These are phyloP conservation scores for Melanargia galathea DNA, from an alignment of 2,888 invertebrate genomes.

Conservation along the genomic window DNA sequence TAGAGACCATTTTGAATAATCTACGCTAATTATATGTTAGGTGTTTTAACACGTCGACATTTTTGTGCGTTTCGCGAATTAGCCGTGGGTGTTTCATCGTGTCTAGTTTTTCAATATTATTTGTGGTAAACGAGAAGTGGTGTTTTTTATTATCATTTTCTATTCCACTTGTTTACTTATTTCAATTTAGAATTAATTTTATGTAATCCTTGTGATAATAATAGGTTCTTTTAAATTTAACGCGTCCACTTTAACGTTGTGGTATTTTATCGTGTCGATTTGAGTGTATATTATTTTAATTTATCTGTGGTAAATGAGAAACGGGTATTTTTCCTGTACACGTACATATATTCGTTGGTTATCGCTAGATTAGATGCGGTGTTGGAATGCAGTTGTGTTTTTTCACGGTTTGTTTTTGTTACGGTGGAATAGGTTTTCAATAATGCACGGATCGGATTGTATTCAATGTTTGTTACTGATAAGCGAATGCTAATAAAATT, in stretches of 20 bases:
- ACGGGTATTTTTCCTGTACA: slow-evolving; percentile 12
- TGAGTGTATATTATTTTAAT: background rate
- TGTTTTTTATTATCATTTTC: background rate
- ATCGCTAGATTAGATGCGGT: slow-evolving; percentile 36
- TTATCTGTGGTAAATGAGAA: slow-evolving; percentile 15
- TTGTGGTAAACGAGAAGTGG: slow-evolving; percentile 8
- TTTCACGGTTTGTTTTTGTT: slow-evolving; percentile 37
- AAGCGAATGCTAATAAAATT: slow-evolving; percentile 6
- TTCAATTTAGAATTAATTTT: slow-evolving; percentile 19
- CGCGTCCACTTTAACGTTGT: background rate
- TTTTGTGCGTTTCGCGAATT: background rate
- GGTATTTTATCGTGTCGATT: slow-evolving; percentile 15
- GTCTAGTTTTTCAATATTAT: background rate
- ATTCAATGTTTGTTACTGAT: slow-evolving; percentile 3
- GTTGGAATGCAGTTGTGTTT: slow-evolving; percentile 42
- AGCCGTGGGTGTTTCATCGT: slow-evolving; percentile 9
- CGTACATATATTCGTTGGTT: slow-evolving; percentile 22
- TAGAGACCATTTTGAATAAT: slow-evolving; percentile 12
- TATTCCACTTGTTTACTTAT: background rate
- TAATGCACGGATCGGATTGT: slow-evolving; percentile 1
- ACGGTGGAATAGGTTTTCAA: slow-evolving; percentile 16
- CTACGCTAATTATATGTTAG: background rate
- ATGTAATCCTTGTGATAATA: background rate
- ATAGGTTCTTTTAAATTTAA: slow-evolving; percentile 2
- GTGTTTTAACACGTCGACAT: slow-evolving; percentile 5